A percentile compares a stretch with the other conserved stretches of the same genome.
Evolutionary conservation across 2,113 vertebrate species (phyloP).

Genomic region (Irena cyanogastra): DNA sequence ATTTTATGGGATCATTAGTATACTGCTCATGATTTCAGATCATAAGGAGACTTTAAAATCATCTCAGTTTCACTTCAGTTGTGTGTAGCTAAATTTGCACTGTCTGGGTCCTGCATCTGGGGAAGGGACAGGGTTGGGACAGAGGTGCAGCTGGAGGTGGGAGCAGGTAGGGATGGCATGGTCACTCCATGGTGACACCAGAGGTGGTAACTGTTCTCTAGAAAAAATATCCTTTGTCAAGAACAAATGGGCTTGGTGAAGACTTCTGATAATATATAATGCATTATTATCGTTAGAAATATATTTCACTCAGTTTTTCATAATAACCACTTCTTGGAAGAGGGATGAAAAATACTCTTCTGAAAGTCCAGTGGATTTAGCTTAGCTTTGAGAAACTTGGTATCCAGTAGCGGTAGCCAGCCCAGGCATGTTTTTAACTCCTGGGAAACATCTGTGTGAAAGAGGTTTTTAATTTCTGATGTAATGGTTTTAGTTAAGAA

Average conservation of each 20-base stretch:
- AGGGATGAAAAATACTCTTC: neutral
- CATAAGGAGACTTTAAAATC: neutral
- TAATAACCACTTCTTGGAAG: neutral
- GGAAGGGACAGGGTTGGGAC: too few species aligned
- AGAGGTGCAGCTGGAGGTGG: neutral
- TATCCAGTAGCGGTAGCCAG: neutral
- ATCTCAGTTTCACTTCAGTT: neutral
- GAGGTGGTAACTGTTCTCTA: neutral
- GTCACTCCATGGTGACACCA: neutral
- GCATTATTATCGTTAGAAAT: neutral
- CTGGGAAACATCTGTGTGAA: neutral
- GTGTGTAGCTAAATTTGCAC: neutral
- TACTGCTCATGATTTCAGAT: neutral
- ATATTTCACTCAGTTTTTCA: neutral
- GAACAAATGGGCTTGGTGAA: neutral
- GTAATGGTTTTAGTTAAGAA: neutral
- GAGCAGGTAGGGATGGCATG: neutral
- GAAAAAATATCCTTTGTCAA: neutral
- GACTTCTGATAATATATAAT: neutral
- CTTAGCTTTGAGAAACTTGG: neutral
- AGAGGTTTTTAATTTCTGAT: neutral
- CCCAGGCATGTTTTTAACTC: neutral
- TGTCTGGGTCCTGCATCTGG: too few species aligned
- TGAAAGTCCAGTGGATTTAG: neutral
- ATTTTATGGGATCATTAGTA: neutral